Base-by-base conservation (phyloP, 2,888 invertebrate genomes). In the Molanna angustata region DNA sequence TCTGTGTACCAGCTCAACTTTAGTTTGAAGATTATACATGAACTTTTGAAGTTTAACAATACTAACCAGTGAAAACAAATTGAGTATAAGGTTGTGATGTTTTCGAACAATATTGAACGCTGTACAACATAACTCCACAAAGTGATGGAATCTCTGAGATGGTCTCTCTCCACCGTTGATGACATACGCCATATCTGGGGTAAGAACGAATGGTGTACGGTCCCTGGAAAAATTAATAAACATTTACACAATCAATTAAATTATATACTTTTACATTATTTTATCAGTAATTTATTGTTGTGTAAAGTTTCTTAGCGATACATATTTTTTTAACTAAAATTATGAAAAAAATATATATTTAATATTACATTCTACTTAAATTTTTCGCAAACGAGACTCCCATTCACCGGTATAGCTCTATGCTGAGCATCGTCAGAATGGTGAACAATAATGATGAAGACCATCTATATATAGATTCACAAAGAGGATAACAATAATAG, bases 141-240 rank as follows among this genome's bases (percentile, higher is more conserved):
- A 99, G 67, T 91, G 87, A 71, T 99, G 98, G 71, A 97, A 98
- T 61, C 89, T 86, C 57, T 90, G 91, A 4, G 94, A 90, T 31
- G 93, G 91, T 61, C 91, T 85, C 67, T 95, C 96, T 2, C 95
- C 94, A 45, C 94, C 94, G 70, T 97, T 97, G 65, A 99, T 99
- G n/a, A 99, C 98, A 72, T 95, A 97, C 3, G 92, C 97, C 99
- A 99, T 99, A 69, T 99, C 99, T 20, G 94, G 90, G 0, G 99
- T 99, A 50, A 99, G 72, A 1, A 99, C 96, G 76, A 99, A 99
- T 0, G 98, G 97, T 0, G 94, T 92, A 11, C 99, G 90, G 73
- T 99, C 99, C 64, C 97, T 93, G 69, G 40, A 67, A 62, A 16
- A n/a, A 39, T 7, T 9, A 13, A 37, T 3, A 16, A n/a, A 37